phyloP scores from a whole-genome alignment of 2,888 invertebrate species.

The Xiphydria camelus region DNA sequence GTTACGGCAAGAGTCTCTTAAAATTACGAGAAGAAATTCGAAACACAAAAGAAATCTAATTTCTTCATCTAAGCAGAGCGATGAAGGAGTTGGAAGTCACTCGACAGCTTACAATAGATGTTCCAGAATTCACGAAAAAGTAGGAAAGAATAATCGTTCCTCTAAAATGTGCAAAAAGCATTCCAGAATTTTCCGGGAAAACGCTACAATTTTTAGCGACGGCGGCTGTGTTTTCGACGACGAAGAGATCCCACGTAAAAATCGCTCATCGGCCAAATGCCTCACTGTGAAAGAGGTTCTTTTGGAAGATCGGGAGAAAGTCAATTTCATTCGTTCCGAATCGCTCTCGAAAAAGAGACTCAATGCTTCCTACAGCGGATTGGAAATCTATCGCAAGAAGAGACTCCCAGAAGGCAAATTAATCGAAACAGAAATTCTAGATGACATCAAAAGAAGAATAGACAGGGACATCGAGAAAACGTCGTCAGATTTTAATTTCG shows the following conservation, averaged over 20 bases:
- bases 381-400: background rate
- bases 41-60: too few relatives aligned
- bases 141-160: too few relatives aligned
- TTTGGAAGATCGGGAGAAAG: background rate
- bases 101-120: too few relatives aligned
- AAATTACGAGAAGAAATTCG: too few relatives aligned
- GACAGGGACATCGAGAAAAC: slow-evolving; percentile 21
- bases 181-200: too few relatives aligned
- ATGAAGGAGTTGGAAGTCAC: too few relatives aligned
- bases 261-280: slow-evolving; percentile 3
- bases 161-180: too few relatives aligned
- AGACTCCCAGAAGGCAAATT: slow-evolving; percentile 6
- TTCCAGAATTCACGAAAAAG: too few relatives aligned
- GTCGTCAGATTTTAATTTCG: slow-evolving; percentile 9
- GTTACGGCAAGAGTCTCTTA: too few relatives aligned
- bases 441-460: slow-evolving; percentile 23
- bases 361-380: background rate
- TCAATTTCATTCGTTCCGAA: background rate
- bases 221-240: slow-evolving; percentile 1
- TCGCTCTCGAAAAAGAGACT: too few relatives aligned
- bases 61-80: too few relatives aligned
- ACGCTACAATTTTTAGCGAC: background rate
- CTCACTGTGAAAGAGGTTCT: slow-evolving; percentile 3
- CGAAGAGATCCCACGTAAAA: background rate
- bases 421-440: slow-evolving; percentile 7